These are phyloP conservation scores for Apostichopus japonicus DNA, from an alignment of 35 echinoderm and acorn worm genomes.

Conservation along the genomic window DNA sequence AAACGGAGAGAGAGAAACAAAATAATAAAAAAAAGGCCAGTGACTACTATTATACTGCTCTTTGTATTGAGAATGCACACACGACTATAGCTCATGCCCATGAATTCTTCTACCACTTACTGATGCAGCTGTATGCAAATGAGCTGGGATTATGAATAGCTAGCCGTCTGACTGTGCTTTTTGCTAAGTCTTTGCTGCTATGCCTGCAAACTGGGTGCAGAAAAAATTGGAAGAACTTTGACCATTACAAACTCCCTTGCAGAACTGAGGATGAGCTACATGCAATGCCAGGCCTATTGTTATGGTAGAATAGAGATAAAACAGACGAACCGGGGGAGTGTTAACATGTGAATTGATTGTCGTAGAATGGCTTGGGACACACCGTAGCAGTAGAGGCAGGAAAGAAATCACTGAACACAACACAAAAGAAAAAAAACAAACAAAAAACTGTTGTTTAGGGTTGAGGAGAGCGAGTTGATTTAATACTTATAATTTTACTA, in stretches of 20 bases:
- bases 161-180: no score
- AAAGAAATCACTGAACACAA: background rate
- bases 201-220: no score
- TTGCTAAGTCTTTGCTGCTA: no score
- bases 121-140: constrained; percentile 50
- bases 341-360: background rate
- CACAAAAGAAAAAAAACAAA: no score
- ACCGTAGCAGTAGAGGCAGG: background rate
- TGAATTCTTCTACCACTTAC: constrained; percentile 14
- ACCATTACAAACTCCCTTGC: constrained; percentile 20
- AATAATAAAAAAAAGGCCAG: background rate
- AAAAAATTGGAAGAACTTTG: constrained; percentile 4
- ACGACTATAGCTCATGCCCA: background rate
- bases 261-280: constrained; percentile 9
- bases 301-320: background rate
- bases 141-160: constrained; percentile 26
- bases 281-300: background rate
- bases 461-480: no score
- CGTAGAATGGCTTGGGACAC: background rate
- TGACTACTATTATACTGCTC: constrained; percentile 7
- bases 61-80: background rate
- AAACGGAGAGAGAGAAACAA: no score
- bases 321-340: background rate
- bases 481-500: no score
- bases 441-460: no score